Base-by-base conservation (phyloP, 2,888 invertebrate species). In the Leucozona laternaria region DNA sequence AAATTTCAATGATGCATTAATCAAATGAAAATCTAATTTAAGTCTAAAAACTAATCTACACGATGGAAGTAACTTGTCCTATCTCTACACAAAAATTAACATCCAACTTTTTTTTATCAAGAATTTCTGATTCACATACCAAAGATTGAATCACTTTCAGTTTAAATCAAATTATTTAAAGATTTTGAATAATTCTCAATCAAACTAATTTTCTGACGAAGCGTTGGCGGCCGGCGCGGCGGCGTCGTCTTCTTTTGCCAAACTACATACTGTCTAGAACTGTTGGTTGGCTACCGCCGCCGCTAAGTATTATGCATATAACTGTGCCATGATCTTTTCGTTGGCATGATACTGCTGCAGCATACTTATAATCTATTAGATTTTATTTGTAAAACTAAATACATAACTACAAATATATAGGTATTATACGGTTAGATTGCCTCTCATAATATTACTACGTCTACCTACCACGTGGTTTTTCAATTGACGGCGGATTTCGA, bases 261-360 rank as follows among this genome's bases (percentile, higher is more conserved):
- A 60, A 22, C 43, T n/a, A n/a, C n/a, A n/a, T 20, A 66, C 34
- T 45, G 43, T 64, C 28, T 64, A n/a, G 45, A 25, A 28, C 7
- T 28, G 10, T 25, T n/a, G 15, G 53, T 43, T 81, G 76, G 76
- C 80, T 76, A 76, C 80, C 76, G 80, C 76, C 76, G 80, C 62
- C 76, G 28, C 70, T 40, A 57, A 57, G 48, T 70, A 50, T 50
- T 57, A 34, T 31, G 15, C 22, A 45, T 58, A 10, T 45, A 31
- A n/a, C n/a, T n/a, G n/a, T n/a, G n/a, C n/a, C n/a, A n/a, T n/a
- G n/a, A n/a, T n/a, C n/a, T n/a, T n/a, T n/a, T n/a, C n/a, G n/a
- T n/a, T n/a, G n/a, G n/a, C n/a, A n/a, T n/a, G n/a, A n/a, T n/a
- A n/a, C n/a, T n/a, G n/a, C n/a, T n/a, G n/a, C n/a, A n/a, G n/a